phyloP scores from a whole-genome alignment of 2,888 invertebrate genomes.

The Oxytorus armatus region DNA sequence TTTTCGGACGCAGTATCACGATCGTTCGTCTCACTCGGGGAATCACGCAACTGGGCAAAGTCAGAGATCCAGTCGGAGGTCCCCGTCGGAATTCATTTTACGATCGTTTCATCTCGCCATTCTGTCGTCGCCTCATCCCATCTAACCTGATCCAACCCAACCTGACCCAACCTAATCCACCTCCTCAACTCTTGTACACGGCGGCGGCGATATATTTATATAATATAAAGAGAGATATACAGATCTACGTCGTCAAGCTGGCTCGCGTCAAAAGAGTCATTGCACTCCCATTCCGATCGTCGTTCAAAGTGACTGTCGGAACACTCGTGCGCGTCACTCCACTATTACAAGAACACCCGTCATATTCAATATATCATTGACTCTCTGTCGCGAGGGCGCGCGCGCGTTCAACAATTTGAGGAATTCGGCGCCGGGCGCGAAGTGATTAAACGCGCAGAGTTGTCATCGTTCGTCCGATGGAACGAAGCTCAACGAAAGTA shows the following conservation, averaged over 20 bases:
- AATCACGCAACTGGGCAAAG: too few relatives aligned
- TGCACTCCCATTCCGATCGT: constrained; percentile 48
- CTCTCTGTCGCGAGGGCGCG: constrained; percentile 46
- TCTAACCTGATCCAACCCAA: too few relatives aligned
- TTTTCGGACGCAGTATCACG: too few relatives aligned
- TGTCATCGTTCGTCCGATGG: constrained; percentile 76
- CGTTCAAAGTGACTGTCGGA: constrained; percentile 37
- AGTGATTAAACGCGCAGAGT: constrained; percentile 81
- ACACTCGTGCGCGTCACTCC: constrained; percentile 20
- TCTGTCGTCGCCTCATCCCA: too few relatives aligned
- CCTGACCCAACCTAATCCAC: too few relatives aligned
- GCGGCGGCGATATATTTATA: too few relatives aligned
- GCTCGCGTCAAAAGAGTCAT: constrained; percentile 47
- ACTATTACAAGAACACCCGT: constrained; percentile 25
- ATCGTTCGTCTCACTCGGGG: too few relatives aligned
- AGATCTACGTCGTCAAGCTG: constrained; percentile 7
- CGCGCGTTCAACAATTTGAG: constrained; percentile 67
- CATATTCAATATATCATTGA: constrained; percentile 69
- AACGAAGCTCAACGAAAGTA: constrained; percentile 11
- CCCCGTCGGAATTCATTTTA: too few relatives aligned
- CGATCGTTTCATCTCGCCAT: too few relatives aligned
- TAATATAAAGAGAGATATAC: too few relatives aligned
- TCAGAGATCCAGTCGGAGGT: too few relatives aligned
- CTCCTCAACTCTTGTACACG: too few relatives aligned
- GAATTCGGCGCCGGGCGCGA: constrained; percentile 75